These are phyloP conservation scores for Poeciliopsis presidionis DNA, from an alignment of 2,797 vertebrate genomes.

Conservation along the genomic window DNA sequence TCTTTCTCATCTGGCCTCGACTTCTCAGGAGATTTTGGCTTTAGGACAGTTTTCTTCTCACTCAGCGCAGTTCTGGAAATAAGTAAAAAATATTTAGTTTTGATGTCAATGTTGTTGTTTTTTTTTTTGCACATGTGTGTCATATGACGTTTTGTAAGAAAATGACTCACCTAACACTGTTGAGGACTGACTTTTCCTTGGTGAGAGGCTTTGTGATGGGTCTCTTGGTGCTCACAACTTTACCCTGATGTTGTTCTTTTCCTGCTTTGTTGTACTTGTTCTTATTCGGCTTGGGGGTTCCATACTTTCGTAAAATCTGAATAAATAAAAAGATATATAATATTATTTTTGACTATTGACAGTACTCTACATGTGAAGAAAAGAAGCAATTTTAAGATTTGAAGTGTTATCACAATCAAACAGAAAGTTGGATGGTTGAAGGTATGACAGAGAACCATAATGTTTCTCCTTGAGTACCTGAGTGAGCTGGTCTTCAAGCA, in stretches of 20 bases:
- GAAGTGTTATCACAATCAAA: neutral
- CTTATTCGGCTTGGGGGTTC: constrained; percentile 93
- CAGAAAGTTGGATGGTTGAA: neutral
- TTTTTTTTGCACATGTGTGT: neutral
- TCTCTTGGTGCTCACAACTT: constrained; percentile 97
- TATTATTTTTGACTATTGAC: neutral
- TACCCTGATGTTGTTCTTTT: constrained; percentile 96
- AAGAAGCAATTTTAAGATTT: neutral
- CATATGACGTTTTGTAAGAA: neutral
- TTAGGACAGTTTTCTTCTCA: constrained; percentile 95
- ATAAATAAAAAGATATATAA: constrained; percentile 14
- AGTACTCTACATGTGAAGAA: neutral
- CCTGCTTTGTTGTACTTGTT: constrained; percentile 95
- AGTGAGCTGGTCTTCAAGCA: constrained; percentile 96
- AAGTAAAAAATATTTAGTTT: neutral
- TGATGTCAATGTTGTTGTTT: neutral
- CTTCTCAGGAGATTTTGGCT: constrained; percentile 97
- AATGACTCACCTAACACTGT: constrained; percentile 89
- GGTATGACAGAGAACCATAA: neutral
- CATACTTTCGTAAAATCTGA: constrained; percentile 96
- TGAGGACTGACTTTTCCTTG: constrained; percentile 94
- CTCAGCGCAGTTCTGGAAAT: constrained; percentile 90
- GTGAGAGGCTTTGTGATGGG: constrained; percentile 91
- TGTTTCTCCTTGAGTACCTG: constrained; percentile 81
- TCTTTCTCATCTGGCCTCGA: constrained; percentile 95